Evolutionary conservation across 1,140 invertebrate species (phyloP).

Genomic region (Drosophila sp.): DNA sequence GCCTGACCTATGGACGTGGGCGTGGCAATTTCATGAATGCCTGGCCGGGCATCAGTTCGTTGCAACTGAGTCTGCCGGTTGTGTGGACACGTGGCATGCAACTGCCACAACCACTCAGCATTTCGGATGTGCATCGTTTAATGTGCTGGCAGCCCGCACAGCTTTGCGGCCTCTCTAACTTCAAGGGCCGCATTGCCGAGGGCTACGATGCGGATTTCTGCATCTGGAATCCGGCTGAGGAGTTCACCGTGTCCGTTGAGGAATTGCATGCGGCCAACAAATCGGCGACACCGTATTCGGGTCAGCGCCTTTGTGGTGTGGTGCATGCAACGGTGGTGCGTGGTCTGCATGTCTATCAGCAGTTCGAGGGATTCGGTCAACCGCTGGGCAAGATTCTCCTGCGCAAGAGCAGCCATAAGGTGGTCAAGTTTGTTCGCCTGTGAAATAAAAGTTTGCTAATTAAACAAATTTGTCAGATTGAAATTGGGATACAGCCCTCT

Average conservation of each 20-base stretch:
- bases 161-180: conserved; percentile 86
- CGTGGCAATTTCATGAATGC: conserved; percentile 88
- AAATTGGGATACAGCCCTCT: conserved; percentile 7
- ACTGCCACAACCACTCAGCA: conserved; percentile 78
- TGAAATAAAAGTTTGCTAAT: conserved; percentile 69
- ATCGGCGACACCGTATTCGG: conserved; percentile 87
- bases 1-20: conserved; percentile 81
- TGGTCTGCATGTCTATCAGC: conserved; percentile 86
- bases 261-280: conserved; percentile 87
- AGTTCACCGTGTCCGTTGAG: conserved; percentile 85
- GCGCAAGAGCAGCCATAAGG: conserved; percentile 73
- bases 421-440: conserved; percentile 80
- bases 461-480: conserved; percentile 25
- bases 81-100: conserved; percentile 88
- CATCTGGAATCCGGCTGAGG: conserved; percentile 88
- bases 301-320: conserved; percentile 86
- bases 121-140: conserved; percentile 87
- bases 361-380: conserved; percentile 78
- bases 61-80: conserved; percentile 89
- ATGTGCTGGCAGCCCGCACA: conserved; percentile 87
- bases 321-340: conserved; percentile 87
- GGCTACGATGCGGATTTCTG: conserved; percentile 91
- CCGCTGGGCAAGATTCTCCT: conserved; percentile 78
- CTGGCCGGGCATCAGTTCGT: conserved; percentile 90
- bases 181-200: conserved; percentile 87